Evolutionary conservation across 1,140 invertebrate species (phyloP).

Genomic region (Steinernema feltiae): DNA sequence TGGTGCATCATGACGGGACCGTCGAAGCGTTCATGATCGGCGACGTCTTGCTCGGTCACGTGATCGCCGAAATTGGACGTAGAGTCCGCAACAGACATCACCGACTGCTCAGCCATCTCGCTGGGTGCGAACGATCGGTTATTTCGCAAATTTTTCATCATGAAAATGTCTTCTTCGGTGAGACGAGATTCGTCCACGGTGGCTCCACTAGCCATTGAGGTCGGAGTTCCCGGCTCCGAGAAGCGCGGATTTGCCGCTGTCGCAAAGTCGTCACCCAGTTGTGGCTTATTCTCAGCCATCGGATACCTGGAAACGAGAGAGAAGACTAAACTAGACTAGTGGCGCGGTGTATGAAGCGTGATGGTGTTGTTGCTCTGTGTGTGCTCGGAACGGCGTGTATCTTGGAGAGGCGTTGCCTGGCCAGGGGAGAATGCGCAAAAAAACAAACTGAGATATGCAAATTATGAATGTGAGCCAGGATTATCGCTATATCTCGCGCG

Average conservation of each 20-base stretch:
- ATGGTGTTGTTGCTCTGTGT: too few species aligned
- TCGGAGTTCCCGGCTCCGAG: not conserved
- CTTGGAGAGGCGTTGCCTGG: too few species aligned
- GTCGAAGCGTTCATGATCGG: not conserved
- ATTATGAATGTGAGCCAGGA: too few species aligned
- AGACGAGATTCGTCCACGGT: not conserved
- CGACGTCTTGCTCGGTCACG: constrained; percentile 35
- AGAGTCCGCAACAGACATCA: constrained; percentile 53
- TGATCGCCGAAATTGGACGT: constrained; percentile 53
- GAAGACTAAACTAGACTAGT: too few species aligned
- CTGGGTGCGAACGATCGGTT: constrained; percentile 18
- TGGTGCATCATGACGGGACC: not conserved
- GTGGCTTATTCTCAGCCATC: not conserved
- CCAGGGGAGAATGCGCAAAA: too few species aligned
- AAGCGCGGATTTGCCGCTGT: not conserved
- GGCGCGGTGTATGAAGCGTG: too few species aligned
- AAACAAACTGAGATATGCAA: too few species aligned
- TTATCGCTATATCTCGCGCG: too few species aligned
- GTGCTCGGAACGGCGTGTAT: too few species aligned
- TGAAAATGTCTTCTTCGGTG: constrained; percentile 7
- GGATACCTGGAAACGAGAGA: not conserved
- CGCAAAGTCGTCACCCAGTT: not conserved
- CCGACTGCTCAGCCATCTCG: constrained; percentile 48
- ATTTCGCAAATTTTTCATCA: not conserved
- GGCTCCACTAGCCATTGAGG: not conserved